Evolutionary conservation across 2,113 vertebrate species (phyloP).

Genomic region (Actenoides lindsayi): DNA sequence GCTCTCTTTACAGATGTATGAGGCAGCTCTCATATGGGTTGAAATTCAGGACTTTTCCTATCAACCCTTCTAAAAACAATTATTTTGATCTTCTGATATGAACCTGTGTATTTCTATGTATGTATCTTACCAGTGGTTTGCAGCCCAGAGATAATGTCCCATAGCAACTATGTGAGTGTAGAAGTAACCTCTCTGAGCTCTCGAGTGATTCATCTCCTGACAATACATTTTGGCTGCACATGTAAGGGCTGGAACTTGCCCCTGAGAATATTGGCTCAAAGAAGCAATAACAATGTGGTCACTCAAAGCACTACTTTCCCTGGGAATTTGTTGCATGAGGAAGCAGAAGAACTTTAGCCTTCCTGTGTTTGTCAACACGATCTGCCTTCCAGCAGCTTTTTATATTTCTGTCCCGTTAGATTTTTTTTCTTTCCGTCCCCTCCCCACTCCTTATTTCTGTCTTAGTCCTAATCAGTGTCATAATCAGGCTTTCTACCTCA

Average conservation of each 20-base stretch:
- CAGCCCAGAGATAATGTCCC: not conserved
- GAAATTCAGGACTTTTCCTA: not conserved
- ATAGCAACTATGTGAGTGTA: not conserved
- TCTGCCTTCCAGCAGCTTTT: not conserved
- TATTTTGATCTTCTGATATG: not conserved
- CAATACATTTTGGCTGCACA: not conserved
- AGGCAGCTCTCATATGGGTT: not conserved
- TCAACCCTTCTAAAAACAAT: not conserved
- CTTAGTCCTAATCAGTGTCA: not conserved
- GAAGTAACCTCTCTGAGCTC: not conserved
- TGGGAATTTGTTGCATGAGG: constrained; percentile 34
- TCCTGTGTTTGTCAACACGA: constrained; percentile 23
- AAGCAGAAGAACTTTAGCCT: constrained; percentile 24
- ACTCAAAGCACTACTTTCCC: constrained; percentile 16
- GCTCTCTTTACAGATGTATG: not conserved
- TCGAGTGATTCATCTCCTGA: constrained; percentile 30
- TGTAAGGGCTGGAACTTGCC: constrained; percentile 28
- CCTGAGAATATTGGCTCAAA: constrained; percentile 37
- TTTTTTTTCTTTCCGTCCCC: not conserved
- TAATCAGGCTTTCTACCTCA: not conserved
- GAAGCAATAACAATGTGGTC: constrained; percentile 11
- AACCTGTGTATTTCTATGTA: not conserved
- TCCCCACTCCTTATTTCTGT: not conserved
- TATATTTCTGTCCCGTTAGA: not conserved
- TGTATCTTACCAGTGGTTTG: not conserved